Evolutionary conservation across 2,888 invertebrate species (phyloP).

Genomic region (Eledona agricola): DNA sequence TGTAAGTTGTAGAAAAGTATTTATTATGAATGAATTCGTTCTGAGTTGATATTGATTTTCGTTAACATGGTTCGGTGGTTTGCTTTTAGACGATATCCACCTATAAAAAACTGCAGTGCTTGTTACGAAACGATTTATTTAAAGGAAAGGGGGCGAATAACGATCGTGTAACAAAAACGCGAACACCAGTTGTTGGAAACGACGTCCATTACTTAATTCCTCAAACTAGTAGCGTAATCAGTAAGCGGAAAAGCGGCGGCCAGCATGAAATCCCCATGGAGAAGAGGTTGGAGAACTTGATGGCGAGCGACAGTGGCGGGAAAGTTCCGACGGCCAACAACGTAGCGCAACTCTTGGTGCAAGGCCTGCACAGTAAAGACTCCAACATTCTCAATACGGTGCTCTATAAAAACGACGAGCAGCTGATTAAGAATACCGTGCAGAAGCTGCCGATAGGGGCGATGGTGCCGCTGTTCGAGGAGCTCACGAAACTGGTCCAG

Average conservation of each 20-base stretch:
- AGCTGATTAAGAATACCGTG: slow-evolving; percentile 77
- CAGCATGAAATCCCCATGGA: slow-evolving; percentile 80
- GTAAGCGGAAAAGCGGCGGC: slow-evolving; percentile 58
- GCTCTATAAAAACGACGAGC: slow-evolving; percentile 71
- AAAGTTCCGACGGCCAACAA: slow-evolving; percentile 73
- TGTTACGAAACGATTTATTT: slow-evolving; percentile 62
- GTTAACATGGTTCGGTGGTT: slow-evolving; percentile 4
- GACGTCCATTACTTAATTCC: slow-evolving; percentile 65
- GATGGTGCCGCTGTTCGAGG: slow-evolving; percentile 76
- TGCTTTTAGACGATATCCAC: slow-evolving; percentile 47
- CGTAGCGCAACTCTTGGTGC: slow-evolving; percentile 81
- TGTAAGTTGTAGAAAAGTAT: slow-evolving; percentile 54
- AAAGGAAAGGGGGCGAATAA: slow-evolving; percentile 41
- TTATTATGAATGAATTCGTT: neutral
- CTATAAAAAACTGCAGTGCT: slow-evolving; percentile 62
- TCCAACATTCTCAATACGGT: slow-evolving; percentile 76
- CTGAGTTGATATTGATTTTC: slow-evolving; percentile 5
- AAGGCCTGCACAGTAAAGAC: slow-evolving; percentile 88
- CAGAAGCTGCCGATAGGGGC: slow-evolving; percentile 78
- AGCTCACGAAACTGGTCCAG: slow-evolving; percentile 74
- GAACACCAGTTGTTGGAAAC: slow-evolving; percentile 60
- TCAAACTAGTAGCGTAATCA: slow-evolving; percentile 44
- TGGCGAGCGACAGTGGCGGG: slow-evolving; percentile 68
- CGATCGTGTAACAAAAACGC: slow-evolving; percentile 59
- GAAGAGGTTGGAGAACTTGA: slow-evolving; percentile 81